A percentile compares a stretch with the other conserved stretches of the same genome.
Evolutionary conservation across 1,140 invertebrate genomes (phyloP).

Genomic region (Psilanteris sp.): DNA sequence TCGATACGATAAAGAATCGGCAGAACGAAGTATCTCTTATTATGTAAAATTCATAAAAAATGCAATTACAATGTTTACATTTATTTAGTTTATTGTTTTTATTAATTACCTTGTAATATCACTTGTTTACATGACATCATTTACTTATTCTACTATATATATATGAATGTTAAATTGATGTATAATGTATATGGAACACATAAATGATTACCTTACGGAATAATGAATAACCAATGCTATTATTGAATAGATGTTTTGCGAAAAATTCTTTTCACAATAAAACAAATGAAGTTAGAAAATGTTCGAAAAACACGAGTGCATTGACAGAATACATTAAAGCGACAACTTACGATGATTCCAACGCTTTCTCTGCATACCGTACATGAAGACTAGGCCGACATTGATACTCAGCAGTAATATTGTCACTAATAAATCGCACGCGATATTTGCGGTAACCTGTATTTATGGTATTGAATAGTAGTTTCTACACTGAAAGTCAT

Average conservation of each 20-base stretch:
- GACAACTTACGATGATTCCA: constrained; percentile 35
- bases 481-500: no score
- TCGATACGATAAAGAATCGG: no score
- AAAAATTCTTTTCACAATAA: constrained; percentile 18
- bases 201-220: not conserved
- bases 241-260: constrained; percentile 16
- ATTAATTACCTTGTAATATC: no score
- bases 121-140: no score
- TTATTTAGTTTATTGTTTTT: no score
- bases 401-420: constrained; percentile 63
- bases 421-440: constrained; percentile 52
- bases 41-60: no score
- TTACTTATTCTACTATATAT: no score
- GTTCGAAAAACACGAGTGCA: constrained; percentile 59
- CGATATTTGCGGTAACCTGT: constrained; percentile 22
- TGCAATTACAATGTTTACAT: no score
- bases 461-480: constrained; percentile 10
- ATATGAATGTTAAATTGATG: no score
- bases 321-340: constrained; percentile 68
- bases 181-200: no score
- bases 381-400: constrained; percentile 64
- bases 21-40: no score
- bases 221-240: no score
- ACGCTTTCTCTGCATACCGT: constrained; percentile 72
- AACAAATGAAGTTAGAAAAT: constrained; percentile 12